Evolutionary conservation across 2,113 vertebrate genomes (phyloP).

Genomic region (Condylura cristata): DNA sequence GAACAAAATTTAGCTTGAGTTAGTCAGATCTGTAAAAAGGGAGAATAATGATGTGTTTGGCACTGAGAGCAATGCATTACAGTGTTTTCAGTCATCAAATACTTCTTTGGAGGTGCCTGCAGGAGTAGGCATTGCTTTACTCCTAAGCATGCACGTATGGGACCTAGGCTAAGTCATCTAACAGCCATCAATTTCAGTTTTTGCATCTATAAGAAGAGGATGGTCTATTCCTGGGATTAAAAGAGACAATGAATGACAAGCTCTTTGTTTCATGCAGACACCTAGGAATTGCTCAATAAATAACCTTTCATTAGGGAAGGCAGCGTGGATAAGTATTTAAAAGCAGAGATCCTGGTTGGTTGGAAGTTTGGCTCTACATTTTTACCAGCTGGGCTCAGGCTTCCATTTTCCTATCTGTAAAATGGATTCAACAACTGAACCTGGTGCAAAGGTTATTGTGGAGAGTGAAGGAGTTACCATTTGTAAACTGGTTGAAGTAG

Average conservation of each 20-base stretch:
- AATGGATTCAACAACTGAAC: not conserved
- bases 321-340: not conserved
- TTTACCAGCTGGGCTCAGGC: not conserved
- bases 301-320: not conserved
- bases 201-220: not conserved
- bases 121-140: not conserved
- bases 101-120: not conserved
- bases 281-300: not conserved
- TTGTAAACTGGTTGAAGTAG: not conserved
- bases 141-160: not conserved
- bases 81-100: not conserved
- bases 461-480: not conserved
- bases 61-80: not conserved
- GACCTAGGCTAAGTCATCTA: no score
- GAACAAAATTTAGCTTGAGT: not conserved
- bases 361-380: not conserved
- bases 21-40: not conserved
- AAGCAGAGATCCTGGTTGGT: not conserved
- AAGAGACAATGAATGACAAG: not conserved
- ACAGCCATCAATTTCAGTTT: not conserved
- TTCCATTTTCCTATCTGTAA: not conserved
- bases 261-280: not conserved
- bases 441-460: not conserved
- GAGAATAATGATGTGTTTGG: not conserved
- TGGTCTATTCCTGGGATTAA: not conserved